Evolutionary conservation across 2,113 vertebrate genomes (phyloP).

Genomic region (Dicaeum eximium): DNA sequence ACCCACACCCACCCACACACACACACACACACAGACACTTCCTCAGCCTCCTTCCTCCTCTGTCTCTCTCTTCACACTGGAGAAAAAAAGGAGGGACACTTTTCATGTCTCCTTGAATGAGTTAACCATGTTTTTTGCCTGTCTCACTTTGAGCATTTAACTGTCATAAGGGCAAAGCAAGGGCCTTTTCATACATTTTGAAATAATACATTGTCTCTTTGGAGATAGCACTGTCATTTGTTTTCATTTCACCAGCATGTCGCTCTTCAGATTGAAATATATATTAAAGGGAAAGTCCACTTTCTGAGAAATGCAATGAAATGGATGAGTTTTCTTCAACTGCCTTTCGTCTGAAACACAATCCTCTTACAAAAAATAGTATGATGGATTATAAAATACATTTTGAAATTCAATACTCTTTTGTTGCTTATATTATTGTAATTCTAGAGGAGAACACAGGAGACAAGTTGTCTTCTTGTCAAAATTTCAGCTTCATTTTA

Average conservation of each 20-base stretch:
- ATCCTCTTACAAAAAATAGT: not conserved
- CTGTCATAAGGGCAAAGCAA: constrained; percentile 53
- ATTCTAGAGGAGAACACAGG: not conserved
- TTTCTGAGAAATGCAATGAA: constrained; percentile 57
- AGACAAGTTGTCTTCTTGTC: not conserved
- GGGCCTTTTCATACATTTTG: constrained; percentile 62
- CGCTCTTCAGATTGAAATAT: constrained; percentile 70
- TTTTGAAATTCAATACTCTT: constrained; percentile 37
- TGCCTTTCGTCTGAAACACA: constrained; percentile 21
- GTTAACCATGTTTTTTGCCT: constrained; percentile 31
- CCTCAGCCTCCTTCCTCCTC: not conserved
- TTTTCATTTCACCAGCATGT: constrained; percentile 71
- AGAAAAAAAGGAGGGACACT: not conserved
- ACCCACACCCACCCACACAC: too few species aligned
- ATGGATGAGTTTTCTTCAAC: constrained; percentile 54
- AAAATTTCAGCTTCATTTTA: constrained; percentile 33
- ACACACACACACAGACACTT: not conserved
- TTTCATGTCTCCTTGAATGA: constrained; percentile 37
- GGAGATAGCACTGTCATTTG: constrained; percentile 67
- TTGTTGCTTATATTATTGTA: constrained; percentile 40
- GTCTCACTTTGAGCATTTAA: constrained; percentile 59
- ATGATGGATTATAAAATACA: constrained; percentile 13
- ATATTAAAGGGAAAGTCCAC: constrained; percentile 67
- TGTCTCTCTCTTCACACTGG: not conserved
- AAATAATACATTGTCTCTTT: constrained; percentile 72